Evolutionary conservation across 1,140 invertebrate genomes (phyloP), one percentile per base, ranked within the genome.

Genomic region (Hyphantria cunea): DNA sequence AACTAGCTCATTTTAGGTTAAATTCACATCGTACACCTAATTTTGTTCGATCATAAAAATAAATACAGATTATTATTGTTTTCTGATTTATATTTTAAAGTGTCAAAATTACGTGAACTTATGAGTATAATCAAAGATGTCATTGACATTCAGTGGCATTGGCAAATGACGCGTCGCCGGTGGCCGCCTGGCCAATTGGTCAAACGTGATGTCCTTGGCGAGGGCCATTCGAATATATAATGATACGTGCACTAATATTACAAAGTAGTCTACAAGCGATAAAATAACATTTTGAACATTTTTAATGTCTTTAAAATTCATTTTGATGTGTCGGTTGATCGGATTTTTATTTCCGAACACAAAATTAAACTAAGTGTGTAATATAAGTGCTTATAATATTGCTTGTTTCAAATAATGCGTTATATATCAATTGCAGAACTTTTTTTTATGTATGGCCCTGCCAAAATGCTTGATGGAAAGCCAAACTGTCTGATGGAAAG

Each of bases 121-220:
- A 25, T 25, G 17, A 25, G 17, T 25, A 25, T 25, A 25, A 25
- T 25, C 17, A 25, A 72, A 52, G 59, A 48, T 72, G 74, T 79
- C 74, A 75, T 74, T 81, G 78, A 81, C 76, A 77, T 78, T 77
- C 70, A 68, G 68, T 60, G 69, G 41, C 66, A 66, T 58, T 58
- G 55, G 45, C 55, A 49, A 58, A 33, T 25, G 32, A 14, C 55
- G 55, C 55, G 55, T 32, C 60, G 65, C 60, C 51, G 64, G 61
- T 73, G 70, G 64, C 68, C 74, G 70, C 72, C 68, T 78, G 70
- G 66, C 64, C 76, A 73, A 78, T 73, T 80, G 78, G 67, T 59
- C 70, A 72, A 58, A 69, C 68, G 55, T 58, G 55, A 58, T 58
- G 74, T 72, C 72, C 74, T 77, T 79, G 70, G 64, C 56, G 65